These are phyloP conservation scores for Heliconius hewitsoni DNA, from an alignment of 1,140 invertebrate genomes.

Conservation along the genomic window DNA sequence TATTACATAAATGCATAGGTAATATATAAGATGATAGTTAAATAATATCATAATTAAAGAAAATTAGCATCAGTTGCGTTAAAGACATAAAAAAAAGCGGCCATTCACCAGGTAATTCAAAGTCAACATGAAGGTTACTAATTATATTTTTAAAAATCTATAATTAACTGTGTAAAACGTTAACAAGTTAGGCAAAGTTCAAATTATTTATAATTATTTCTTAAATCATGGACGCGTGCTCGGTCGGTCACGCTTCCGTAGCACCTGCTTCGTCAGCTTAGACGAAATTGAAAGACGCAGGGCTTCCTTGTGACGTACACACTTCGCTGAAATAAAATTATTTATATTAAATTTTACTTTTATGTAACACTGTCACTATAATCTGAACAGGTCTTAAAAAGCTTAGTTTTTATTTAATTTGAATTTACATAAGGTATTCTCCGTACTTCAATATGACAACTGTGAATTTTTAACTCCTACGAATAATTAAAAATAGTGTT, in stretches of 20 bases:
- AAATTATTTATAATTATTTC: neutral
- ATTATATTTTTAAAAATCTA: neutral
- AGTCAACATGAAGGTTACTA: too few species aligned
- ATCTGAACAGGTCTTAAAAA: too few species aligned
- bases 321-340: neutral
- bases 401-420: too few species aligned
- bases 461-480: too few species aligned
- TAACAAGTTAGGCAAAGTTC: neutral
- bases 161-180: neutral
- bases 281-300: neutral
- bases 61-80: neutral
- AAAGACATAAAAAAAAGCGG: too few species aligned
- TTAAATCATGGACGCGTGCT: neutral
- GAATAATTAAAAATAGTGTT: too few species aligned
- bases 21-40: too few species aligned
- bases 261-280: neutral
- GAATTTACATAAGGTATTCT: too few species aligned
- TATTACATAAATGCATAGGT: too few species aligned
- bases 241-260: neutral
- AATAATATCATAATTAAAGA: too few species aligned
- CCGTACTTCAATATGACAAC: too few species aligned
- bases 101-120: too few species aligned
- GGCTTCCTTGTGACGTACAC: slow-evolving; percentile 11
- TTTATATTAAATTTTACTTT: neutral
- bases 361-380: neutral